Conservation (phyloP, 1,140 invertebrate species). For the Catajapyx aquilonaris region DNA sequence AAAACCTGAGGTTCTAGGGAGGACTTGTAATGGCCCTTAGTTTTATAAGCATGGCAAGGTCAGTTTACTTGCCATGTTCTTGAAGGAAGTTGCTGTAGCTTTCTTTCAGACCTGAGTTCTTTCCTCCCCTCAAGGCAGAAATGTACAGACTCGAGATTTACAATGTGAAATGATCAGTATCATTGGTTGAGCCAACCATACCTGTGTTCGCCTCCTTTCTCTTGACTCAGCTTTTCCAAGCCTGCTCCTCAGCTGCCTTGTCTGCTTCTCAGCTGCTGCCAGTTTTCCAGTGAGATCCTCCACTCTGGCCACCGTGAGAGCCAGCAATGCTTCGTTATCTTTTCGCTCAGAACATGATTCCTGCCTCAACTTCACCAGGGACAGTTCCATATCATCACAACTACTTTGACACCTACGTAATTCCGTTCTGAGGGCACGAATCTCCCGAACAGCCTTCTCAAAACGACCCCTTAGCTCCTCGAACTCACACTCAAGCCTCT, state of each 20-base stretch:
- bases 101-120: too few relatives aligned
- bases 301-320: constrained; percentile 59
- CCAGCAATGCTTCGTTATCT: constrained; percentile 46
- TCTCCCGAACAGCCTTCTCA: constrained; percentile 61
- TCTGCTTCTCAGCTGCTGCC: constrained; percentile 57
- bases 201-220: constrained; percentile 52
- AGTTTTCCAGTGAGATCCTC: constrained; percentile 65
- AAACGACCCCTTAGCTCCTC: constrained; percentile 48
- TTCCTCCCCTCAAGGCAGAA: too few relatives aligned
- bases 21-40: too few relatives aligned
- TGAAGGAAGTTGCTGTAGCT: too few relatives aligned
- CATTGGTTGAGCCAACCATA: too few relatives aligned
- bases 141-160: too few relatives aligned
- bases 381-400: constrained; percentile 55
- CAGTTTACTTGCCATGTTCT: too few relatives aligned
- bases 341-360: constrained; percentile 42
- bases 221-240: constrained; percentile 50
- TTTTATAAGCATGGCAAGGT: too few relatives aligned
- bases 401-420: constrained; percentile 54
- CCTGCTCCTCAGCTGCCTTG: constrained; percentile 53
- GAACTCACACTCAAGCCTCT: constrained; percentile 58
- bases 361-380: constrained; percentile 45
- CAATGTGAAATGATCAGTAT: too few relatives aligned
- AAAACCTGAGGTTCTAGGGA: too few relatives aligned
- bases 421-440: constrained; percentile 56